These are phyloP conservation scores for Drosophila kanekoi DNA, from an alignment of 2,888 invertebrate genomes.

Conservation along the genomic window DNA sequence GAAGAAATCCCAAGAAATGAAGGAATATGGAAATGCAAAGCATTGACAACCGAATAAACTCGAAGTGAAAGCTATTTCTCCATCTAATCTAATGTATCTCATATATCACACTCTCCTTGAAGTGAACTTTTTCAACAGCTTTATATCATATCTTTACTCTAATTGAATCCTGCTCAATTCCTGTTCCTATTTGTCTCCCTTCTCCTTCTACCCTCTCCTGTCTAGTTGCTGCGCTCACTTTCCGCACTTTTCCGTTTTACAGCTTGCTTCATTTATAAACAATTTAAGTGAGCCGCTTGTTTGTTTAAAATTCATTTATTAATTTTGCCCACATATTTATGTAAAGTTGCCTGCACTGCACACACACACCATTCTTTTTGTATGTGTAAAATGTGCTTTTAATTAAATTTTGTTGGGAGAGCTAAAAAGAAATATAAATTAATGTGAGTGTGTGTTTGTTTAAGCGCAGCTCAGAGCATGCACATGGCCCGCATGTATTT, in stretches of 20 bases:
- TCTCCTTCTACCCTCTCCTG: no score
- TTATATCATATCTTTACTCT: no score
- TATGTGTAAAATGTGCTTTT: constrained; percentile 50
- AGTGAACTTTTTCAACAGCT: no score
- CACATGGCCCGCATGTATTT: constrained; percentile 1
- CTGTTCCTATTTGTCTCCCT: no score
- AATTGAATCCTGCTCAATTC: no score
- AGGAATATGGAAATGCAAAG: no score
- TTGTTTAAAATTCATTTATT: constrained; percentile 43
- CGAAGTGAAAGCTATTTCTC: no score
- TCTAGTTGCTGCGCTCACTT: no score
- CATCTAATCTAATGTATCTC: no score
- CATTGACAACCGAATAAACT: no score
- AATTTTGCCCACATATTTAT: constrained; percentile 56
- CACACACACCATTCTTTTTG: constrained; percentile 19
- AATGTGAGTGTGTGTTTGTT: constrained; percentile 19
- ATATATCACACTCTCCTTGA: no score
- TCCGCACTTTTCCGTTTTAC: constrained; percentile 1
- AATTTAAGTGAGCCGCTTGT: constrained; percentile 25
- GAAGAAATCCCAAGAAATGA: no score
- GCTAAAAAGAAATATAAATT: constrained; percentile 13
- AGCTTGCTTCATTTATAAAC: constrained; percentile 28
- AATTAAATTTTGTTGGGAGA: constrained; percentile 55
- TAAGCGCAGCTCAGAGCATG: constrained; percentile 20
- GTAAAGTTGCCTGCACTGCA: constrained; percentile 20